A percentile compares a stretch with the other conserved stretches of the same genome.
Evolutionary conservation across 2,888 invertebrate genomes (phyloP).

Genomic region (Chloroclystis v-ata): DNA sequence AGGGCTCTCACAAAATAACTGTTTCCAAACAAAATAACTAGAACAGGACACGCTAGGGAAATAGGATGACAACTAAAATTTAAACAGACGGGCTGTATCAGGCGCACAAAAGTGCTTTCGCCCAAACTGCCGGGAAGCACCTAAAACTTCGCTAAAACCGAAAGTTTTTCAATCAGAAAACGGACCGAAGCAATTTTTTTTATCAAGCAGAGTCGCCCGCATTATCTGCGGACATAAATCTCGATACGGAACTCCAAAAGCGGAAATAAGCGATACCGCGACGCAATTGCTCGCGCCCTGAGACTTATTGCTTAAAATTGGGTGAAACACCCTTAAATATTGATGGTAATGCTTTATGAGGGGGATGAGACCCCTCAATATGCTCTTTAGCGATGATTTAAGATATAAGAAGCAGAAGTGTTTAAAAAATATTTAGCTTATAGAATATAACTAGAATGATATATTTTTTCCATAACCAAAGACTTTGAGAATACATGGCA

Average conservation of each 20-base stretch:
- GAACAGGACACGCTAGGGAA: not conserved
- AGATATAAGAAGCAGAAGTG: not conserved
- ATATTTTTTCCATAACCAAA: too few relatives aligned
- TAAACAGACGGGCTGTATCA: slow-evolving; percentile 11
- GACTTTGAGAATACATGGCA: too few relatives aligned
- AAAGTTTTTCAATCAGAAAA: slow-evolving; percentile 47
- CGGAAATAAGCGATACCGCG: slow-evolving; percentile 40
- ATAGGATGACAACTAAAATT: slow-evolving; percentile 4
- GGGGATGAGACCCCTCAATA: slow-evolving; percentile 1
- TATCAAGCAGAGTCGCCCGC: slow-evolving; percentile 25
- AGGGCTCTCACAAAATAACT: not conserved
- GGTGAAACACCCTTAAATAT: slow-evolving; percentile 31
- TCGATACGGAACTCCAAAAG: slow-evolving; percentile 29
- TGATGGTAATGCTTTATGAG: slow-evolving; percentile 13
- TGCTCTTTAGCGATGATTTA: slow-evolving; percentile 1
- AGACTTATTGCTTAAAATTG: slow-evolving; percentile 43
- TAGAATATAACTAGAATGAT: too few relatives aligned
- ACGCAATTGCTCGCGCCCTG: slow-evolving; percentile 42
- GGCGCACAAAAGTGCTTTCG: slow-evolving; percentile 7
- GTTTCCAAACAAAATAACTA: not conserved
- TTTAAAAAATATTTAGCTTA: not conserved
- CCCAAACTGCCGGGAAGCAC: slow-evolving; percentile 8
- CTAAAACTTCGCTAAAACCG: slow-evolving; percentile 17
- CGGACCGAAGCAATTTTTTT: slow-evolving; percentile 33
- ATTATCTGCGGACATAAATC: slow-evolving; percentile 34